phyloP scores from a whole-genome alignment of 2,797 vertebrate genomes.

The Lutjanus argentimaculatus region DNA sequence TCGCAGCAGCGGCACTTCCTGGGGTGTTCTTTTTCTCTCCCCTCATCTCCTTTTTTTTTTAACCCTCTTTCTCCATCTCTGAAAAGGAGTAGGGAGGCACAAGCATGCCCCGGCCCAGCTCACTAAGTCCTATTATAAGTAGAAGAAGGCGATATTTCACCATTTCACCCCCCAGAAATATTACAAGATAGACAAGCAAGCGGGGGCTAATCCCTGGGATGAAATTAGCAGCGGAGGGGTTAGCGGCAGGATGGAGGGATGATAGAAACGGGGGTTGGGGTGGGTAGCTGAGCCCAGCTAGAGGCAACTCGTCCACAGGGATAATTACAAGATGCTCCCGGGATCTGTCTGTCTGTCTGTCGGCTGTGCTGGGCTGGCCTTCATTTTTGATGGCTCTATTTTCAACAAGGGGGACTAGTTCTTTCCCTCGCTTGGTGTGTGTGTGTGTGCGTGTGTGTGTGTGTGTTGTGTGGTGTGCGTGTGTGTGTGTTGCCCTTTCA shows the following conservation, averaged over 20 bases:
- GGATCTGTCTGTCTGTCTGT: slow-evolving; percentile 91
- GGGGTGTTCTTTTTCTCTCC: slow-evolving; percentile 65
- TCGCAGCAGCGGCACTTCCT: slow-evolving; percentile 80
- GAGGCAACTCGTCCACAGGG: slow-evolving; percentile 96
- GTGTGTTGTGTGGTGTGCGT: slow-evolving; percentile 39
- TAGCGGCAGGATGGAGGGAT: slow-evolving; percentile 91
- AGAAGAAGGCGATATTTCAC: slow-evolving; percentile 95
- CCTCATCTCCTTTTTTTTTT: slow-evolving; percentile 38
- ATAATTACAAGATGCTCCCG: slow-evolving; percentile 98
- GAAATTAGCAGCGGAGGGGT: slow-evolving; percentile 99
- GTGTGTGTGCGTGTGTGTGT: slow-evolving; percentile 42
- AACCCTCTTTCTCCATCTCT: slow-evolving; percentile 58
- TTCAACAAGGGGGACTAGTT: slow-evolving; percentile 84
- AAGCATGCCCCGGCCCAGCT: slow-evolving; percentile 89
- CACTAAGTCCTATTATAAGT: slow-evolving; percentile 94
- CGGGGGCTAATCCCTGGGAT: slow-evolving; percentile 96
- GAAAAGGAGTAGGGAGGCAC: slow-evolving; percentile 63
- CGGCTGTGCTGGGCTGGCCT: slow-evolving; percentile 83
- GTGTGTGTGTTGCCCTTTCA: slow-evolving; percentile 67
- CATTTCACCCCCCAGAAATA: slow-evolving; percentile 90
- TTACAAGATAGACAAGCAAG: slow-evolving; percentile 94
- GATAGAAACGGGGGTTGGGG: slow-evolving; percentile 82
- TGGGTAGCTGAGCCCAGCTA: slow-evolving; percentile 95
- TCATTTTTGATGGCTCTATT: slow-evolving; percentile 99
- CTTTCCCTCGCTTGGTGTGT: slow-evolving; percentile 23